phyloP scores from a whole-genome alignment of 2,888 invertebrate genomes.

The Cantharis rufa region DNA sequence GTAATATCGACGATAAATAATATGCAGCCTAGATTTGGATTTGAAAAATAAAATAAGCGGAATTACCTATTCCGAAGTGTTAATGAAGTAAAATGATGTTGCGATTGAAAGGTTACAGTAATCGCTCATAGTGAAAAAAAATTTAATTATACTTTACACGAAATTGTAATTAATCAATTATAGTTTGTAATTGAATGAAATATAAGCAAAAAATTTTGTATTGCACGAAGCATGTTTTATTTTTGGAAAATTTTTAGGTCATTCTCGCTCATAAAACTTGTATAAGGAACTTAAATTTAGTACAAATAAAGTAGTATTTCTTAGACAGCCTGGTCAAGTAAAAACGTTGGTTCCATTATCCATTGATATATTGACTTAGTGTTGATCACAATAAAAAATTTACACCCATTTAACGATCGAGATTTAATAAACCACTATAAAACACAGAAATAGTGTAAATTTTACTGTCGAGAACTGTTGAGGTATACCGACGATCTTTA shows the following conservation, averaged over 20 bases:
- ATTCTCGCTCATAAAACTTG: background rate
- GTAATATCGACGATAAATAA: no score
- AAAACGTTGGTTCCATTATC: no score
- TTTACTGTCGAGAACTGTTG: no score
- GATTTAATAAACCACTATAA: background rate
- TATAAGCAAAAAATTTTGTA: background rate
- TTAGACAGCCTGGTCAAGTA: no score
- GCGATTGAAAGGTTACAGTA: background rate
- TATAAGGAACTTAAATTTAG: background rate
- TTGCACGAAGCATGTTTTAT: background rate
- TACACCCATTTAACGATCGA: background rate
- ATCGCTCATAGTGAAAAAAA: background rate
- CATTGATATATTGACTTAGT: no score
- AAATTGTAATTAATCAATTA: background rate
- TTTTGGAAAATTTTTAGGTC: background rate
- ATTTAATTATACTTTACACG: background rate
- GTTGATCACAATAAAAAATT: background rate
- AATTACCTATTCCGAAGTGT: background rate
- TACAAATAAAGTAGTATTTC: background rate
- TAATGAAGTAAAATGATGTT: background rate
- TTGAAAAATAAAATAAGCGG: background rate
- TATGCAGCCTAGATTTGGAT: no score
- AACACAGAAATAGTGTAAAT: no score
- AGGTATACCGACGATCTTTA: no score
- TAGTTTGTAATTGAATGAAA: background rate